Evolutionary conservation across 2,888 invertebrate species (phyloP), one percentile per base, ranked within the genome.

Genomic region (Lysandra coridon): DNA sequence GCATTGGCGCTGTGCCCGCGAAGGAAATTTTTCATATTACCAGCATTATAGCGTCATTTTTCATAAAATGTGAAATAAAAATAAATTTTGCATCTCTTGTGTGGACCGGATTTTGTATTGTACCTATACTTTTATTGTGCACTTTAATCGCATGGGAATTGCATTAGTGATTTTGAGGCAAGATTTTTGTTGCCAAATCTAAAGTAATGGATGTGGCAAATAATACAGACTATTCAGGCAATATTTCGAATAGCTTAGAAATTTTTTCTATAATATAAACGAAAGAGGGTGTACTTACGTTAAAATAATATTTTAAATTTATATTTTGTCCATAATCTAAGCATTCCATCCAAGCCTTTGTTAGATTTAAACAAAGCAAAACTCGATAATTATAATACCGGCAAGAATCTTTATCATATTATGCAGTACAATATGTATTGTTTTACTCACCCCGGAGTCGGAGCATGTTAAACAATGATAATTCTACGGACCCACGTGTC

Each of bases 401-500:
- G 75, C 57, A 33, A 57, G 76, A 57, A 57, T 76, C 33, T 76
- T 76, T 76, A 76, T 76, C 76, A 76, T 57, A 76, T 76, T 57
- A 76, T 76, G 76, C 76, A 33, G 76, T 76, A 76, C 76, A 57
- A 76, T 76, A 57, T 76, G 74, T 62, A 79, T 79, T 79, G 79
- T 79, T 82, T 82, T 78, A 82, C 69, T 80, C 80, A 81, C 80
- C 78, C 80, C 82, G 73, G 76, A 79, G 80, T 79, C 57, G 77
- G 86, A 88, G 87, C 69, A 69, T 69, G 69, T 87, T 87, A 87
- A 90, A 91, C 91, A 90, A 92, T 91, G 89, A 89, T 91, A 91
- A 92, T 91, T 90, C 86, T 87, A 79, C 78, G 53, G 80, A 79
- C 79, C 80, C 85, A 85, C 83, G 84, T 82, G 88, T 87, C 88